Conservation (phyloP, 2,888 invertebrate genomes). For the Drosophila borborema region DNA sequence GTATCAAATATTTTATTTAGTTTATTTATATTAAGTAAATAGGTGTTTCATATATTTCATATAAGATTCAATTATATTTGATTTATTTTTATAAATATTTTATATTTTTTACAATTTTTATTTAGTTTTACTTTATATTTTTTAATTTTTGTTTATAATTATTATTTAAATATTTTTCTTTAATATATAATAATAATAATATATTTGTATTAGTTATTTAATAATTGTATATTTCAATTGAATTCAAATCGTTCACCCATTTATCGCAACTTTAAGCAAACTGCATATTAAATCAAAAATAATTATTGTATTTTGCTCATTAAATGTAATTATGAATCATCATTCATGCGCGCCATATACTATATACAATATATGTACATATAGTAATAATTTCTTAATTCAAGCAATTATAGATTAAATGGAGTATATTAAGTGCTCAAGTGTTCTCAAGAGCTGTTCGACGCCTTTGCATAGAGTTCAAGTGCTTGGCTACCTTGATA, state of each 20-base stretch:
- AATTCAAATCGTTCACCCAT: no score
- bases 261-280: no score
- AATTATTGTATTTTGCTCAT: neutral
- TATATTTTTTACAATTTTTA: no score
- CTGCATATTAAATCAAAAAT: no score
- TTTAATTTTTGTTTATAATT: no score
- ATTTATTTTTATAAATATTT: no score
- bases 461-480: slow-evolving; percentile 7
- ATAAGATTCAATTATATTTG: no score
- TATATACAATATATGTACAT: neutral
- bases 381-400: neutral
- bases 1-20: no score
- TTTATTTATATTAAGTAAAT: no score
- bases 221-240: neutral
- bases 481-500: slow-evolving; percentile 1
- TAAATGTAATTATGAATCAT: neutral
- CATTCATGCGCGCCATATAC: neutral
- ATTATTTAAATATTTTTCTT: neutral
- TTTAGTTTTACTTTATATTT: no score
- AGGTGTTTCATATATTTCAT: no score
- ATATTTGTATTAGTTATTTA: neutral
- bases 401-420: slow-evolving; percentile 11
- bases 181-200: no score
- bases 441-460: neutral
- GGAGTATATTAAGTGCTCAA: slow-evolving; percentile 9